Conservation (phyloP, 2,797 vertebrate genomes). For the Thaleichthys pacificus region DNA sequence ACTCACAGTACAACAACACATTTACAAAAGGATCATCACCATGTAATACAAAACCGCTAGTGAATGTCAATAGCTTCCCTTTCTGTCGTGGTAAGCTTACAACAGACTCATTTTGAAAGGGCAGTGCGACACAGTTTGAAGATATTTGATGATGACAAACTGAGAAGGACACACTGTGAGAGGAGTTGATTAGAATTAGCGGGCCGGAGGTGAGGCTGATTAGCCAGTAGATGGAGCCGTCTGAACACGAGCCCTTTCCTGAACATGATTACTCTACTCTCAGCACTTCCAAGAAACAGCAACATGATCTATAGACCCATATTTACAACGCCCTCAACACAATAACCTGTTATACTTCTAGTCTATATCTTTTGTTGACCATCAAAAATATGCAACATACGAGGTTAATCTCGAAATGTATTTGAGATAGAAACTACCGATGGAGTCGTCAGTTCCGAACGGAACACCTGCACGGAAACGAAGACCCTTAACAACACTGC, state of each 20-base stretch:
- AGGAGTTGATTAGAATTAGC: constrained; percentile 56
- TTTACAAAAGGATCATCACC: constrained; percentile 5
- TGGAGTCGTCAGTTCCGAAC: background rate
- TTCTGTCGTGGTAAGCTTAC: background rate
- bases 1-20: constrained; percentile 3
- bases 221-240: constrained; percentile 80
- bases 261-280: constrained; percentile 15
- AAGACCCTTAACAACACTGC: too few species aligned
- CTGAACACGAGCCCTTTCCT: constrained; percentile 45
- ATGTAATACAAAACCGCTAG: constrained; percentile 21
- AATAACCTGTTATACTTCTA: too few species aligned
- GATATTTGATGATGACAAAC: constrained; percentile 20
- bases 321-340: background rate
- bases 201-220: constrained; percentile 56
- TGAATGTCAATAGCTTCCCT: background rate
- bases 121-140: background rate
- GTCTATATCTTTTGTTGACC: too few species aligned
- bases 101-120: constrained; percentile 15
- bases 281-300: background rate
- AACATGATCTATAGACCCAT: background rate
- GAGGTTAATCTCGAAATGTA: background rate
- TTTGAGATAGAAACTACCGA: background rate
- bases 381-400: too few species aligned
- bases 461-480: background rate
- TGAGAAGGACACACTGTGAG: constrained; percentile 16